Conservation (phyloP, 2,113 vertebrate species). For the Chaetops frenatus region DNA sequence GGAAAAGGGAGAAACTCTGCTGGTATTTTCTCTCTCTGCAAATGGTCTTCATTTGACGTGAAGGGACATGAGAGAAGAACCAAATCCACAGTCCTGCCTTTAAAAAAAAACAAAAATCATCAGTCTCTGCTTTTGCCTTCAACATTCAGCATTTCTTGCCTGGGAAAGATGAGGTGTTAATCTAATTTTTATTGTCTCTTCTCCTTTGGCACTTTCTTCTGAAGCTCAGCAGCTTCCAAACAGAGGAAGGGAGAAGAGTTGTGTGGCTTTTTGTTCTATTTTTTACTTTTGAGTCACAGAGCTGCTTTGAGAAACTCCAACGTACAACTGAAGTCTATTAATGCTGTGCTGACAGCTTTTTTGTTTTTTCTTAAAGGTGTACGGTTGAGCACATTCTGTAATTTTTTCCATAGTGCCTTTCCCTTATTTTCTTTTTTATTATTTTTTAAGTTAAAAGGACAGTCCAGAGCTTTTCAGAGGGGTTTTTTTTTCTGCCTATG, state of each 20-base stretch:
- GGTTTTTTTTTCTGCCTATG: slow-evolving; percentile 1
- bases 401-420: slow-evolving; percentile 75
- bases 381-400: slow-evolving; percentile 63
- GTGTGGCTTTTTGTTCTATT: neutral
- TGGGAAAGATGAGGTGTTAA: slow-evolving; percentile 56
- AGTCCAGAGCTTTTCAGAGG: slow-evolving; percentile 67
- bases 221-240: slow-evolving; percentile 35
- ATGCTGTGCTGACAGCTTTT: slow-evolving; percentile 42
- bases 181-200: slow-evolving; percentile 50
- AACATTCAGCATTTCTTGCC: slow-evolving; percentile 57
- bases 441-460: slow-evolving; percentile 68
- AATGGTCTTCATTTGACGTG: slow-evolving; percentile 62
- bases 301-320: slow-evolving; percentile 43
- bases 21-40: slow-evolving; percentile 76
- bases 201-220: slow-evolving; percentile 50
- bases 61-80: slow-evolving; percentile 55
- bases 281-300: neutral
- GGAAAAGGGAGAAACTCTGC: slow-evolving; percentile 71
- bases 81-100: slow-evolving; percentile 51
- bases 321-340: slow-evolving; percentile 27
- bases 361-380: slow-evolving; percentile 54
- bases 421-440: slow-evolving; percentile 59
- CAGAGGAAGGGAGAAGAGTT: slow-evolving; percentile 12
- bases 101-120: slow-evolving; percentile 26
- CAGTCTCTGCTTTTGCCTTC: slow-evolving; percentile 65